phyloP scores from a whole-genome alignment of 2,797 vertebrate species.

The Podarcis lilfordi region DNA sequence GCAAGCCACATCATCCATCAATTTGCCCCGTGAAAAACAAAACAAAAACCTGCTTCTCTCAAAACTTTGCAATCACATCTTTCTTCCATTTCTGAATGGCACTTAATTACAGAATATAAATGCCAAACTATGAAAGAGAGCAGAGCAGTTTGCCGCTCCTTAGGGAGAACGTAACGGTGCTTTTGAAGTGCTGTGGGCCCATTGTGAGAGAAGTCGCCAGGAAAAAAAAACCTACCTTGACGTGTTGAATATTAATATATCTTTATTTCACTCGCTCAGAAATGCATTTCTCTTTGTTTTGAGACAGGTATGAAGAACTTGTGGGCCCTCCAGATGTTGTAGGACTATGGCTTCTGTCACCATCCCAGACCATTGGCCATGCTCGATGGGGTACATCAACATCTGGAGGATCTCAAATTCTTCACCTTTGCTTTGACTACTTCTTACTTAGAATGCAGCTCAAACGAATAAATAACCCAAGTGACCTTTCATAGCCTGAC shows the following conservation, averaged over 20 bases:
- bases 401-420: too few relatives aligned
- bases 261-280: neutral
- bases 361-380: too few relatives aligned
- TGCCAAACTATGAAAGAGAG: slow-evolving; percentile 29
- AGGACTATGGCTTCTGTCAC: too few relatives aligned
- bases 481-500: neutral
- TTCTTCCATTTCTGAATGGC: slow-evolving; percentile 36
- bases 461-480: neutral
- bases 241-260: slow-evolving; percentile 44
- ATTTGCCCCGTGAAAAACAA: slow-evolving; percentile 41
- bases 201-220: slow-evolving; percentile 32
- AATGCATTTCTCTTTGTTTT: neutral
- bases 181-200: slow-evolving; percentile 36
- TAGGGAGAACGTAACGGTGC: neutral
- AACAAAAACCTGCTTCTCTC: slow-evolving; percentile 51
- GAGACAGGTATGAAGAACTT: neutral
- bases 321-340: too few relatives aligned
- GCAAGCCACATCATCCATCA: neutral
- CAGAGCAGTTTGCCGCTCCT: slow-evolving; percentile 4
- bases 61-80: slow-evolving; percentile 33
- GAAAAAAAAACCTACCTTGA: neutral
- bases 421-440: slow-evolving; percentile 3
- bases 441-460: neutral
- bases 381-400: too few relatives aligned
- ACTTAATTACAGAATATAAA: slow-evolving; percentile 39